A percentile compares a stretch with the other conserved stretches of the same genome.
Conservation (phyloP, 2,113 vertebrate genomes). For the Rhineura floridana region DNA sequence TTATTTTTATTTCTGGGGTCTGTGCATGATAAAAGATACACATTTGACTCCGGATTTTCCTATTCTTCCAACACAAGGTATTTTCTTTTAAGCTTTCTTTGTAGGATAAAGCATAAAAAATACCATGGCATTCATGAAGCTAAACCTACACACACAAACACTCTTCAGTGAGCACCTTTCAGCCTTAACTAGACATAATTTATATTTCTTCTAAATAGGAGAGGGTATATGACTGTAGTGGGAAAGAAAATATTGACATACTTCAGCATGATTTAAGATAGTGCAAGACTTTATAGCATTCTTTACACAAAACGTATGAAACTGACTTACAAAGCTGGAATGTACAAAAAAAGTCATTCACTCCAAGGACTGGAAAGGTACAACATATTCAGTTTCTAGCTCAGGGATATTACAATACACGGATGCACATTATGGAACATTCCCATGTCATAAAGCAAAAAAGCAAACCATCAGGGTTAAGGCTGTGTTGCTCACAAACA, state of each 20-base stretch:
- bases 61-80: constrained; percentile 78
- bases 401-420: constrained; percentile 51
- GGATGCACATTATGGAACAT: constrained; percentile 65
- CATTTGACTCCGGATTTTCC: constrained; percentile 75
- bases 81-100: constrained; percentile 67
- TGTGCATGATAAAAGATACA: constrained; percentile 78
- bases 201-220: constrained; percentile 62
- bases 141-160: constrained; percentile 75
- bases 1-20: constrained; percentile 69
- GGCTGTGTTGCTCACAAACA: constrained; percentile 78
- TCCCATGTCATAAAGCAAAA: constrained; percentile 71
- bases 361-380: constrained; percentile 61
- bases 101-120: constrained; percentile 78
- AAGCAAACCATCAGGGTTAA: constrained; percentile 73
- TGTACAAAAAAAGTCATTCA: constrained; percentile 71
- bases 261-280: constrained; percentile 63
- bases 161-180: constrained; percentile 69
- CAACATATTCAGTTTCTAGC: constrained; percentile 51
- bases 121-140: constrained; percentile 76
- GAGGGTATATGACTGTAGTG: not conserved
- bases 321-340: constrained; percentile 75
- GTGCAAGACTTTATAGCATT: constrained; percentile 66
- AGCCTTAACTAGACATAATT: constrained; percentile 72
- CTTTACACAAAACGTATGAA: constrained; percentile 64
- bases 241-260: constrained; percentile 33